These are phyloP conservation scores for Lucinisca nassula DNA, from an alignment of 2,888 invertebrate genomes.

Conservation along the genomic window DNA sequence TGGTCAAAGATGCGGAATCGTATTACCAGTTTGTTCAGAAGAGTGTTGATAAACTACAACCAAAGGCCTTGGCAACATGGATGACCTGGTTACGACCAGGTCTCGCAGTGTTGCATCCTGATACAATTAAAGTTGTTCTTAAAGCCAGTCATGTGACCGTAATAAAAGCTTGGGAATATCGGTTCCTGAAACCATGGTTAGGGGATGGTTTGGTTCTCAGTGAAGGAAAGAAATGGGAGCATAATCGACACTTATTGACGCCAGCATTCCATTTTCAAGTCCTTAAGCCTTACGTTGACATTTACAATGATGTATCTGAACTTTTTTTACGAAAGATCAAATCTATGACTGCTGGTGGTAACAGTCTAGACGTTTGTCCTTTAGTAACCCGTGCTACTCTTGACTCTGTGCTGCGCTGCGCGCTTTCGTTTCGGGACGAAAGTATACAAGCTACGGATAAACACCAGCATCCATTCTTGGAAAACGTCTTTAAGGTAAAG, in stretches of 20 bases:
- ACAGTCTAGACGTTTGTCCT: slow-evolving; percentile 58
- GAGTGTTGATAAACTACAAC: neutral
- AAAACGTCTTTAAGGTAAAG: neutral
- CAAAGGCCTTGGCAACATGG: neutral
- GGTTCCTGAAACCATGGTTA: too few species aligned
- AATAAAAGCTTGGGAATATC: too few species aligned
- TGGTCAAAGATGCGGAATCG: neutral
- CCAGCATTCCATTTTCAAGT: neutral
- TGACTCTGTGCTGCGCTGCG: slow-evolving; percentile 66
- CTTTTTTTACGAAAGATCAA: slow-evolving; percentile 44
- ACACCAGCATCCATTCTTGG: neutral
- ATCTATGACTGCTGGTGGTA: neutral
- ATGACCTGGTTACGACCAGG: neutral
- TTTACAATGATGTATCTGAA: neutral
- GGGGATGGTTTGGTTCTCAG: neutral
- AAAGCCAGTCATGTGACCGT: neutral
- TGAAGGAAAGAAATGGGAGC: neutral
- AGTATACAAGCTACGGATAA: slow-evolving; percentile 22
- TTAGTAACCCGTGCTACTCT: slow-evolving; percentile 58
- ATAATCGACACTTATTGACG: neutral
- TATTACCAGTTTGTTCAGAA: neutral
- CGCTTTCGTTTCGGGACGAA: slow-evolving; percentile 59
- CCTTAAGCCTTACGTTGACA: neutral
- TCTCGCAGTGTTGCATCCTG: neutral
- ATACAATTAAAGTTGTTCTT: neutral